These are phyloP conservation scores for Drosophila mayaguana DNA, from an alignment of 2,888 invertebrate genomes.

Conservation along the genomic window DNA sequence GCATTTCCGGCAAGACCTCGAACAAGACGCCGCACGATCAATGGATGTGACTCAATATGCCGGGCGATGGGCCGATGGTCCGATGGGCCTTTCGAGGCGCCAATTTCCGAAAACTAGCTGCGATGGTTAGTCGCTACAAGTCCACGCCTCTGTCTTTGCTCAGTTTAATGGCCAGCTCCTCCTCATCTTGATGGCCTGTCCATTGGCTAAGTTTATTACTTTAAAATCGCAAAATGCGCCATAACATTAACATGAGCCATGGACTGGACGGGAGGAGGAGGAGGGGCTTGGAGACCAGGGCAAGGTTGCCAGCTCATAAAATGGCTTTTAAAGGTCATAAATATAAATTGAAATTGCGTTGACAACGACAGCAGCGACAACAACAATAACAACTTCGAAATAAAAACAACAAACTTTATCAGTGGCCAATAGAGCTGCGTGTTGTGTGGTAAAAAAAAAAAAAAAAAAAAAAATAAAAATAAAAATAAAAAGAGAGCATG, in stretches of 20 bases:
- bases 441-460: neutral
- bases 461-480: no score
- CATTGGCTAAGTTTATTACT: constrained; percentile 72
- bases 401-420: constrained; percentile 36
- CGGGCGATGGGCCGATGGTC: constrained; percentile 23
- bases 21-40: constrained; percentile 54
- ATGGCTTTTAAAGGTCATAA: constrained; percentile 73
- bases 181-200: constrained; percentile 48
- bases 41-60: constrained; percentile 74
- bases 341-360: constrained; percentile 78
- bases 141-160: neutral
- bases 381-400: constrained; percentile 21
- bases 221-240: constrained; percentile 72
- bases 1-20: constrained; percentile 58
- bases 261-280: neutral
- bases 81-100: constrained; percentile 25
- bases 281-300: neutral
- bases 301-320: constrained; percentile 74
- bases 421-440: constrained; percentile 9
- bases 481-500: neutral
- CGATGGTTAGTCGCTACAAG: neutral
- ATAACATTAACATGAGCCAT: constrained; percentile 56
- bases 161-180: constrained; percentile 55
- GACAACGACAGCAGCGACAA: constrained; percentile 49
- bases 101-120: constrained; percentile 70